These are phyloP conservation scores for human (Homo sapiens) DNA, from an alignment of 2,113 vertebrate species.

Conservation along the genomic window DNA sequence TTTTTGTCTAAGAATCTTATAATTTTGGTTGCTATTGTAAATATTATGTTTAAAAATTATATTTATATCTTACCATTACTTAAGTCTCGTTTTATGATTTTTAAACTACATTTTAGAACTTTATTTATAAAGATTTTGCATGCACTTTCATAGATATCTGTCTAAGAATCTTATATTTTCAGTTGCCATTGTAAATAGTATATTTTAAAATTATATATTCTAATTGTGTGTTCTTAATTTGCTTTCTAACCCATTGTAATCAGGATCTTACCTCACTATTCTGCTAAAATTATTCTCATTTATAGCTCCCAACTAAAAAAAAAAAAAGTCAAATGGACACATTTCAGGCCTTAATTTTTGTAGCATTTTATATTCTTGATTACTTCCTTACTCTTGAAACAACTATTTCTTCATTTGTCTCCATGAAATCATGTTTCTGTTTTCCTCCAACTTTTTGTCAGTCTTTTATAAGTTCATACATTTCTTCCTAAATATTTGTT, in stretches of 20 bases:
- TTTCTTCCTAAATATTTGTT: not conserved
- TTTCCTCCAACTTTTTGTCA: not conserved
- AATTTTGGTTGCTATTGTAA: constrained; percentile 1
- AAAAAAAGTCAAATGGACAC: not conserved
- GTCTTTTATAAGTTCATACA: not conserved
- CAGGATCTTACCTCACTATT: not conserved
- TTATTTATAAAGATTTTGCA: not conserved
- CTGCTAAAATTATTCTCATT: not conserved
- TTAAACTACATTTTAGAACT: not conserved
- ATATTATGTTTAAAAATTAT: not conserved
- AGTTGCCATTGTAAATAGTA: not conserved
- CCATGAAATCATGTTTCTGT: not conserved
- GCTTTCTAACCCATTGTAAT: not conserved
- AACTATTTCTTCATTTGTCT: not conserved
- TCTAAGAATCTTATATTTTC: not conserved
- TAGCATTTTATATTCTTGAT: not conserved
- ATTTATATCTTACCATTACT: not conserved
- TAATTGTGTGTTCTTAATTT: not conserved
- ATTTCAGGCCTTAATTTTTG: not conserved
- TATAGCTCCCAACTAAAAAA: not conserved
- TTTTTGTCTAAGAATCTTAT: not conserved
- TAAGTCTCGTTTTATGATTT: not conserved
- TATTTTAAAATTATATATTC: constrained; percentile 10
- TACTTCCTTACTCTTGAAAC: not conserved
- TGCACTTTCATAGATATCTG: not conserved